Percentiles rank a stretch among this genome's conserved stretches.
phyloP scores from a whole-genome alignment of 1,140 invertebrate genomes.

The Subanguina moxae region DNA sequence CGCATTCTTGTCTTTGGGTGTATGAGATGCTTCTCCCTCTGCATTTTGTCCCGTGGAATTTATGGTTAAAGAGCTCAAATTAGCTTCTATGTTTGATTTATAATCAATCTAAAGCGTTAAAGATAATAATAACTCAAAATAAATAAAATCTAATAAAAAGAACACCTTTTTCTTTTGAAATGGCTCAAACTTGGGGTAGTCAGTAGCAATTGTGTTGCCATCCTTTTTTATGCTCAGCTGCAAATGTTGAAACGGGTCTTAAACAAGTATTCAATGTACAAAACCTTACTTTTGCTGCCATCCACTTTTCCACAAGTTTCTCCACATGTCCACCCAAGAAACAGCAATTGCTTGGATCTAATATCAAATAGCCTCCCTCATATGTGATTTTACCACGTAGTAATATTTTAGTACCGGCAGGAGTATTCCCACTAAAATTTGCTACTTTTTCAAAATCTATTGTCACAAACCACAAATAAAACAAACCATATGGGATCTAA shows the following conservation, averaged over 20 bases:
- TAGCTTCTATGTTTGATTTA: not conserved
- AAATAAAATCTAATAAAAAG: too few relatives aligned
- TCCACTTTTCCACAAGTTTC: slow-evolving; percentile 60
- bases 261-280: not conserved
- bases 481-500: not conserved
- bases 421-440: slow-evolving; percentile 56
- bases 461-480: slow-evolving; percentile 1
- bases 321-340: slow-evolving; percentile 60
- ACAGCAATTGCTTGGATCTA: slow-evolving; percentile 58
- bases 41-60: too few relatives aligned
- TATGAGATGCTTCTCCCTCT: too few relatives aligned
- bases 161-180: not conserved
- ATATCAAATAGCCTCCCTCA: slow-evolving; percentile 59
- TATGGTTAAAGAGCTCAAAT: not conserved
- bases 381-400: slow-evolving; percentile 57
- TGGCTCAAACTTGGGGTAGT: not conserved
- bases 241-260: not conserved
- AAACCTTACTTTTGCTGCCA: slow-evolving; percentile 59
- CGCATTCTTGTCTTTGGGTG: too few relatives aligned
- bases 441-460: not conserved
- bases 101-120: not conserved
- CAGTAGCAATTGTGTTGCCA: not conserved
- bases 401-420: slow-evolving; percentile 60
- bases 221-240: not conserved
- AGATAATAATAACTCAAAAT: too few relatives aligned